A percentile compares a stretch with the other conserved stretches of the same genome.
These are phyloP conservation scores for Labroides dimidiatus DNA, from an alignment of 2,797 vertebrate species.

Conservation along the genomic window DNA sequence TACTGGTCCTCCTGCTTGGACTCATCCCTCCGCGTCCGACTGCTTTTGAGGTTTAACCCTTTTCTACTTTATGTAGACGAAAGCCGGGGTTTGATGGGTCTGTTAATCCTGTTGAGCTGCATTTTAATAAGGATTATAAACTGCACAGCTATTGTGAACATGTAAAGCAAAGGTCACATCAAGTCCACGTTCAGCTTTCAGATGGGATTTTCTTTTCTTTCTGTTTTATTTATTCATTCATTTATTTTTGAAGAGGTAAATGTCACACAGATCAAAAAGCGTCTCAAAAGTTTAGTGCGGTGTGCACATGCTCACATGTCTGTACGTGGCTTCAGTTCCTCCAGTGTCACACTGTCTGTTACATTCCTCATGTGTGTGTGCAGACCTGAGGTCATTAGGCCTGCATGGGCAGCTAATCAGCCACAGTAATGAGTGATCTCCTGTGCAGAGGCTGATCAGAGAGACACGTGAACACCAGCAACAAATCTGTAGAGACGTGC, in stretches of 20 bases:
- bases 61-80: slow-evolving; percentile 35
- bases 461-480: neutral
- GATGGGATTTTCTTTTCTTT: neutral
- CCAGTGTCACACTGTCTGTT: slow-evolving; percentile 43
- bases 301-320: slow-evolving; percentile 42
- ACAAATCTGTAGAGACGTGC: neutral
- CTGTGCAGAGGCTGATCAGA: neutral
- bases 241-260: neutral
- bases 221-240: too few relatives aligned
- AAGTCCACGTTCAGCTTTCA: slow-evolving; percentile 21
- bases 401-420: slow-evolving; percentile 19
- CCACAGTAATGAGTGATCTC: slow-evolving; percentile 13
- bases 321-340: slow-evolving; percentile 48
- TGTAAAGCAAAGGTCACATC: slow-evolving; percentile 4
- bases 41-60: slow-evolving; percentile 39
- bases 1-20: slow-evolving; percentile 31
- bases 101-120: slow-evolving; percentile 29
- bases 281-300: slow-evolving; percentile 17
- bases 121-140: slow-evolving; percentile 35
- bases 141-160: slow-evolving; percentile 1
- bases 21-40: slow-evolving; percentile 23
- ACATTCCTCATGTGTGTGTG: slow-evolving; percentile 34
- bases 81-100: slow-evolving; percentile 16
- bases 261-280: slow-evolving; percentile 13
- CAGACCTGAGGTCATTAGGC: slow-evolving; percentile 35